Evolutionary conservation across 2,888 invertebrate genomes (phyloP), one percentile per base, ranked within the genome.

Genomic region (Lordiphosa andalusiaca): DNA sequence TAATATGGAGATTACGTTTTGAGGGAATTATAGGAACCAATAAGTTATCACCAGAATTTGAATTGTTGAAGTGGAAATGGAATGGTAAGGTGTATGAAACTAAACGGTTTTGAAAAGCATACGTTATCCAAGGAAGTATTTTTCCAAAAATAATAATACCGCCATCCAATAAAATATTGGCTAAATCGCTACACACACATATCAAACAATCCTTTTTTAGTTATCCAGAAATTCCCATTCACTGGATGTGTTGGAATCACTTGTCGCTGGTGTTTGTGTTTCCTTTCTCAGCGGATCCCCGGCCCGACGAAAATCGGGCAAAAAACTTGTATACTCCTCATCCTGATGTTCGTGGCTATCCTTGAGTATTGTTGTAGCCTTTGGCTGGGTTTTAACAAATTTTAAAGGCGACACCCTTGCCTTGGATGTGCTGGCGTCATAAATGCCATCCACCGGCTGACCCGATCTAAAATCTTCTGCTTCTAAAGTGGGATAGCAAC

Each of bases 201-300:
- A 16, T 50, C 23, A 25, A 35, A 36, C 54, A 81, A 73, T 70
- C 64, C 71, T 58, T 36, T 3, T 42, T 85, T 67, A 87, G 53
- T 88, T 88, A 65, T 89, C 87, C 59, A 89, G 66, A 65, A 89
- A 86, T 64, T 89, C 89, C 89, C 90, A 89, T 67, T 89, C 89
- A 65, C 85, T 86, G 21, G 88, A 88, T 16, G 78, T 86, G 40
- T 80, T 83, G 3, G 88, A 84, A 53, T 84, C 80, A 12, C 61
- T 69, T 16, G 81, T 68, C 4, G 56, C 53, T 3, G 68, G 71
- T 6, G 73, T 30, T 30, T 30, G 48, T 6, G 60, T 65, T 19
- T 59, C 62, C 21, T 67, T 64, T 25, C 50, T 48, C 16, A 68
- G 41, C 1, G 85, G 85, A 74, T 87, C 85, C 4, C 48, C 53